Percentiles rank a stretch among this genome's conserved stretches.
Conservation (phyloP, 2,888 invertebrate genomes). For the Lasius fuliginosus region DNA sequence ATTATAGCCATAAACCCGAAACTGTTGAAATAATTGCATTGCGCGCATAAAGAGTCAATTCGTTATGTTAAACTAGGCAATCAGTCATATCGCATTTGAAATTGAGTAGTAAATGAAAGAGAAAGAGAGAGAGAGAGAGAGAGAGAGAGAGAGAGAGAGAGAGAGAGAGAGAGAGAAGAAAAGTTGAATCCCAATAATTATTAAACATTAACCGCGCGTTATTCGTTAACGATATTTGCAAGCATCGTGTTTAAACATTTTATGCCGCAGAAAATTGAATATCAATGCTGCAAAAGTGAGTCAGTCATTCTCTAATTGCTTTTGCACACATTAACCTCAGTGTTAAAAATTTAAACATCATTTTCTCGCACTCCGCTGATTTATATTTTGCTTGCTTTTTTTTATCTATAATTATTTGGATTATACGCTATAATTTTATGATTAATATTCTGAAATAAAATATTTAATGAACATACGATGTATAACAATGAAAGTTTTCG, state of each 20-base stretch:
- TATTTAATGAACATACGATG: neutral
- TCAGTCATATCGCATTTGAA: neutral
- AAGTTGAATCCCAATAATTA: conserved; percentile 30
- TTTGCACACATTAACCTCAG: neutral
- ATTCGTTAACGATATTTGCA: conserved; percentile 11
- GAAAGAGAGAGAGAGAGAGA: neutral
- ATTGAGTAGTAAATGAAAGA: neutral
- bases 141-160: too few relatives aligned
- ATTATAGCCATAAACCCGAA: neutral
- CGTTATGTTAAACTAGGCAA: neutral
- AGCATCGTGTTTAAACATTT: neutral
- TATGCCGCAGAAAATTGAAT: conserved; percentile 1
- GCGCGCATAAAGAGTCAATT: neutral
- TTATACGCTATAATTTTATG: neutral
- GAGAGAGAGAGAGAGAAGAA: neutral
- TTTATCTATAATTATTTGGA: neutral
- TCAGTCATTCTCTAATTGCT: neutral
- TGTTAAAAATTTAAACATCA: neutral
- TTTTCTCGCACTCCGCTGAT: neutral
- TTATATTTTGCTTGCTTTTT: neutral
- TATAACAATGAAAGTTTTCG: neutral
- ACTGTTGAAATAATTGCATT: neutral
- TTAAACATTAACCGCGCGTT: conserved; percentile 3
- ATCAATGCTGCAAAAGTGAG: neutral
- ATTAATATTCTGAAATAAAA: neutral